Base-by-base conservation (phyloP, 2,888 invertebrate genomes). In the Plebejus anna region DNA sequence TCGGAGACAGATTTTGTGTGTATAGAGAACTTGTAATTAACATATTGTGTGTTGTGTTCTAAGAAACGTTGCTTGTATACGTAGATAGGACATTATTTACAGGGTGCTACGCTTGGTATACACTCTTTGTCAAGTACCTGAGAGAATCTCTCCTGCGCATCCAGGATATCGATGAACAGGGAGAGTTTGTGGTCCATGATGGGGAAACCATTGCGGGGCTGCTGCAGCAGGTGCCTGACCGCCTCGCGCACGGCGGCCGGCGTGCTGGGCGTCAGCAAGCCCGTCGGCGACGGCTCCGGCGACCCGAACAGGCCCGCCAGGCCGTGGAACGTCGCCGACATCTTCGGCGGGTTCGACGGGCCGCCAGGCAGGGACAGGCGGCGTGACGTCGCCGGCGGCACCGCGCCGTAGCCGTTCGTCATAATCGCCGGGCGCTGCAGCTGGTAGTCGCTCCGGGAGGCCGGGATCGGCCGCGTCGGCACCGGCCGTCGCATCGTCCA, bases 151-250 rank as follows among this genome's bases (percentile, higher is more conserved):
- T 97, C 96, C 94, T 97, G 97, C 76, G 97, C 96, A 87, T 97
- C 97, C 88, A 97, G 94, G 83, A 97, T 97, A 85, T 97, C 97
- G 87, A 97, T 96, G 91, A 97, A 97, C 75, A 97, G 94, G 70
- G 96, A 95, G 85, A 97, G 95, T 87, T 96, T 96, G 91, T 97
- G 96, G 85, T 96, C 96, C 91, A 96, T 95, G 86, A 96, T 96
- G 83, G 96, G 96, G 89, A 96, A 96, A 36, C 96, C 96, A 85
- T 96, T 96, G 78, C 96, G 92, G 16, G 96, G 96, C 87, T 96
- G 96, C 82, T 95, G 93, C 78, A 96, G 90, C 75, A 96, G 91
- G 82, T 96, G 96, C 79, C 96, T 95, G 70, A 96, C 96, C 7
- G 96, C 96, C 81, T 96, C 96, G 0, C 96, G 92, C 47, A 96